Percentiles rank a stretch among this genome's conserved stretches.
These are phyloP conservation scores for Gonioctena quinquepunctata DNA, from an alignment of 1,140 invertebrate species.

Conservation along the genomic window DNA sequence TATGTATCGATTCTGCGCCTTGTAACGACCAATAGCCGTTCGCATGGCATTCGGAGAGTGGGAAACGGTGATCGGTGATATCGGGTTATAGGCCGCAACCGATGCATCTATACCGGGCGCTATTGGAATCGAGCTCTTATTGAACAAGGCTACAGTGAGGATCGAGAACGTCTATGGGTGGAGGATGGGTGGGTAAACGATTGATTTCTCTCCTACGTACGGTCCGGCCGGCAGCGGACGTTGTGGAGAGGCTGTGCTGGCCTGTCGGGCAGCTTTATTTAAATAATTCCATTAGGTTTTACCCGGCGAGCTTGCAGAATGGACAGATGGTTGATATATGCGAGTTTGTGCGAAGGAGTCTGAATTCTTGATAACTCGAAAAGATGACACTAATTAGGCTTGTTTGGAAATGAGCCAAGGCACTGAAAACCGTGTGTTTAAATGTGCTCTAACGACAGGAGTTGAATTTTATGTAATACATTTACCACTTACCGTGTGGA, in stretches of 20 bases:
- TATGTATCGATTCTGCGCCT: constrained; percentile 55
- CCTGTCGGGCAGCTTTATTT: neutral
- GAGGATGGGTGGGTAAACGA: constrained; percentile 14
- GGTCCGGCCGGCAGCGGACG: neutral
- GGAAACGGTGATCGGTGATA: constrained; percentile 18
- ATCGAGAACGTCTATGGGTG: constrained; percentile 7
- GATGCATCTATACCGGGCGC: constrained; percentile 11
- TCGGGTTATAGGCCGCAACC: constrained; percentile 19
- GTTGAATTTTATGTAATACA: no score
- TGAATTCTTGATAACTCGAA: no score
- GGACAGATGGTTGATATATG: no score
- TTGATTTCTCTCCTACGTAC: constrained; percentile 13
- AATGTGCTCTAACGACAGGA: no score
- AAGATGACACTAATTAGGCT: no score
- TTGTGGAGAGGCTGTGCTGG: neutral
- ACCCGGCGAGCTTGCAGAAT: neutral
- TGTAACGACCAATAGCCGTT: constrained; percentile 43
- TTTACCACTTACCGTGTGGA: no score
- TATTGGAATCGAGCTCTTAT: constrained; percentile 9
- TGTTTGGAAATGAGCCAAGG: no score
- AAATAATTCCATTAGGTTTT: neutral
- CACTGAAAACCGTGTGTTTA: no score
- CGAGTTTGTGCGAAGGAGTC: no score
- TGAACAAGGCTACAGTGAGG: constrained; percentile 18
- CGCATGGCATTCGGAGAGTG: constrained; percentile 7